Evolutionary conservation across 2,113 vertebrate genomes (phyloP).

Genomic region (Pongo abelii): DNA sequence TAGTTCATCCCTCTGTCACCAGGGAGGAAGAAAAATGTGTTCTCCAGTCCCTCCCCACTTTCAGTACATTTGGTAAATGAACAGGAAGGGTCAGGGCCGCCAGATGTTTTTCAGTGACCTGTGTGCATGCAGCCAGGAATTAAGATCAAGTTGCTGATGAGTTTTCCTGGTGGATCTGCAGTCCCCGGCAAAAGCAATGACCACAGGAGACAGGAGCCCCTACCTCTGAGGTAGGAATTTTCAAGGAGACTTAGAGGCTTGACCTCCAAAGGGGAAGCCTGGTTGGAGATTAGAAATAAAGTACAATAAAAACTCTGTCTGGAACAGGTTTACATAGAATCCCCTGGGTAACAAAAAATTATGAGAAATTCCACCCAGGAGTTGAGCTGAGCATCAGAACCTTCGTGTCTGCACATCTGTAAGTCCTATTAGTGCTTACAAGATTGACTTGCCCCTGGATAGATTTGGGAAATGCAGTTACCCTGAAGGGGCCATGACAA

Average conservation of each 20-base stretch:
- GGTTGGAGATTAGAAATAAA: constrained; percentile 51
- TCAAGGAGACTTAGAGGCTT: neutral
- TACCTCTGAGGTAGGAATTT: neutral
- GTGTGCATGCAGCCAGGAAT: neutral
- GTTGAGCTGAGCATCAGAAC: constrained; percentile 12
- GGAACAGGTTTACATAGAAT: constrained; percentile 50
- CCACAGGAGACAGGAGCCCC: neutral
- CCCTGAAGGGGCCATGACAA: neutral
- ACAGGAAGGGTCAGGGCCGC: neutral
- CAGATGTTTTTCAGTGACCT: constrained; percentile 67
- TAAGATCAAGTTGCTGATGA: constrained; percentile 60
- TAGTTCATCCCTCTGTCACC: neutral
- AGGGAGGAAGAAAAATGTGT: neutral
- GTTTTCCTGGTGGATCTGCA: constrained; percentile 59
- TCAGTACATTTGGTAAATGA: constrained; percentile 20
- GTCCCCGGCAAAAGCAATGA: neutral
- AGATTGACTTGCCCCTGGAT: neutral
- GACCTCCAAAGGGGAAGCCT: constrained; percentile 17
- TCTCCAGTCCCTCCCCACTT: neutral
- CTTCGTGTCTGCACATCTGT: constrained; percentile 53
- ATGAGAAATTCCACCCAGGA: constrained; percentile 37
- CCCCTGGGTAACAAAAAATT: constrained; percentile 41
- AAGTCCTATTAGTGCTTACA: constrained; percentile 43
- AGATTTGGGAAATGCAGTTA: neutral
- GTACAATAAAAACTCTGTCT: constrained; percentile 59